Evolutionary conservation across 2,888 invertebrate species (phyloP), one percentile per base, ranked within the genome.

Genomic region (Drosophila peninsularis): DNA sequence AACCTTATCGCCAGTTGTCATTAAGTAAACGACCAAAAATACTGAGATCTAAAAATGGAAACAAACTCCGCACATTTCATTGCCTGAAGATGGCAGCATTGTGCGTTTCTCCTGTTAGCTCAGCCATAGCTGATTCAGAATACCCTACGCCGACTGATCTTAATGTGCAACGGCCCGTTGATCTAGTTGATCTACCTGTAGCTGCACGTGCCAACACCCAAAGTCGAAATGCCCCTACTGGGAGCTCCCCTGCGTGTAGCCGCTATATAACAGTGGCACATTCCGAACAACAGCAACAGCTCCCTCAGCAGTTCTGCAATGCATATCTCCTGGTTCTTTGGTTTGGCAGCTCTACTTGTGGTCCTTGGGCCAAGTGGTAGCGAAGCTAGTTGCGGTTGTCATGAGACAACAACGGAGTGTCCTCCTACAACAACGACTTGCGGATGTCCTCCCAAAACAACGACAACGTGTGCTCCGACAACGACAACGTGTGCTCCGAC

Each of bases 21-120:
- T 62, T 63, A 55, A 58, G 62, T 60, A 63, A 75, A 75, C 62
- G 37, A 3, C 2, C 14, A 7, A 55, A 50, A 55, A 54, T 44
- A 13, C 19, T 19, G 14, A 45, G 34, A 45, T 50, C 50, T 50
- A 58, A 47, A 73, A 63, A 49, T 67, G 64, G 52, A 68, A 73
- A 65, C 64, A 74, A 50, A 64, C 57, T 19, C 19, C 34, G 14
- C 60, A n/a, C 34, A 13, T 68, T 53, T 67, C 60, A 61, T 41
- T 60, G 72, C 41, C 50, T 41, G 68, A 14, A 13, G 19, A 32
- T 44, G 2, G 17, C 55, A 50, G 19, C 30, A 52, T 21, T 41
- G 5, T 27, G 27, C 7, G 36, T 14, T 19, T 45, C 10, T 32
- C 30, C 11, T n/a, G 13, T 3, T 10, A 0, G 17, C 3, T 11